phyloP scores from a whole-genome alignment of 2,797 vertebrate genomes.

The Huso huso region DNA sequence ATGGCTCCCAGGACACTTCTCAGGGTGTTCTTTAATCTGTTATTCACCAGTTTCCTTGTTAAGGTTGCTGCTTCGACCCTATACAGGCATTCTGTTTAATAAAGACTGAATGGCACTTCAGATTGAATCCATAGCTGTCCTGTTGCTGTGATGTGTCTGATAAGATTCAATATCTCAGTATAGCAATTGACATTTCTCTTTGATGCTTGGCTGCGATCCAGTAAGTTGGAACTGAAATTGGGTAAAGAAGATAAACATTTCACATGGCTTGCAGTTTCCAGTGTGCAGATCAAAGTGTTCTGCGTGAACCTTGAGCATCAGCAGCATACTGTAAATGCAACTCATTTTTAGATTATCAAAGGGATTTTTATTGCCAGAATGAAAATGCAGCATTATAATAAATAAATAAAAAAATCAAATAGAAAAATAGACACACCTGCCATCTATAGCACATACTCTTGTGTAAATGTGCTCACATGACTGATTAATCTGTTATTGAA shows the following conservation, averaged over 20 bases:
- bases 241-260: neutral
- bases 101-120: neutral
- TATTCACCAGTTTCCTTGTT: conserved; percentile 8
- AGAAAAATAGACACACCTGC: no score
- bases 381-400: neutral
- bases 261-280: neutral
- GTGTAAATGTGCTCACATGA: no score
- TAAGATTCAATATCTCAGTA: conserved; percentile 1
- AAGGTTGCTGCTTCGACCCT: neutral
- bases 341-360: neutral
- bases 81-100: conserved; percentile 3
- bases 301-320: neutral
- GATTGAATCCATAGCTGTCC: neutral
- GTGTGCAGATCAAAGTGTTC: neutral
- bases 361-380: neutral
- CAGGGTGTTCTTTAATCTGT: neutral
- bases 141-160: neutral
- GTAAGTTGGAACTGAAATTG: neutral
- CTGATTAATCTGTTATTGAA: no score
- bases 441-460: no score
- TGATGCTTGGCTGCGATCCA: neutral
- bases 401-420: no score
- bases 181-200: neutral
- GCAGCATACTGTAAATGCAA: neutral
- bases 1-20: neutral